Percentiles rank a stretch among this genome's conserved stretches.
Evolutionary conservation across 2,113 vertebrate species (phyloP).

Genomic region (Dipodomys merriami): DNA sequence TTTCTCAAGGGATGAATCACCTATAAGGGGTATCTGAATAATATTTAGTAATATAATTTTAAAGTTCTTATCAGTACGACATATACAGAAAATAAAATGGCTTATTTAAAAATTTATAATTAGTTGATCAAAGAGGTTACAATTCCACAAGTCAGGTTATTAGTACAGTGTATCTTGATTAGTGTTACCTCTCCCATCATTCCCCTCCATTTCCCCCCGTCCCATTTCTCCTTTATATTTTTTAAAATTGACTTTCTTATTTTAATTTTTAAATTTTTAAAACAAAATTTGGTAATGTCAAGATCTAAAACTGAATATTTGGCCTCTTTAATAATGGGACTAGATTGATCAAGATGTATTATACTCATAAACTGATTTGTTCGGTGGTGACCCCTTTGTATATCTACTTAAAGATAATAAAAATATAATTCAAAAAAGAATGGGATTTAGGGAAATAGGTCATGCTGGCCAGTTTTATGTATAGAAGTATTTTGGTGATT

Average conservation of each 20-base stretch:
- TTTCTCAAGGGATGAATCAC: background rate
- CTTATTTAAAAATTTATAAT: no score
- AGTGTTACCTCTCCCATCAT: no score
- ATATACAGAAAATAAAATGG: background rate
- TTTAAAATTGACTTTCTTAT: conserved; percentile 6
- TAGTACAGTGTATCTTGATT: no score
- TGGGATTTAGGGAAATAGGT: background rate
- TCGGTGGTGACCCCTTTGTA: no score
- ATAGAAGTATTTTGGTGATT: background rate
- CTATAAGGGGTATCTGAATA: background rate
- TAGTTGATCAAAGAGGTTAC: no score
- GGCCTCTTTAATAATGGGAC: background rate
- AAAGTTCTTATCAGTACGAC: background rate
- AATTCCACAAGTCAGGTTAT: no score
- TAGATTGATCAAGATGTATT: background rate
- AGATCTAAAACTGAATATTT: conserved; percentile 13
- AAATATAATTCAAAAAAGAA: background rate
- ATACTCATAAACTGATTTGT: no score
- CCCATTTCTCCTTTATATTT: background rate
- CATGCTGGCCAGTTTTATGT: conserved; percentile 1
- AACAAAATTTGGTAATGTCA: conserved; percentile 6
- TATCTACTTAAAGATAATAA: no score
- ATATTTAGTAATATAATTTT: conserved; percentile 32
- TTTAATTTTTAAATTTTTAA: background rate
- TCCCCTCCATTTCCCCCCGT: no score